A percentile compares a stretch with the other conserved stretches of the same genome.
These are phyloP conservation scores for Diaphora mendica DNA, from an alignment of 2,888 invertebrate species.

Conservation along the genomic window DNA sequence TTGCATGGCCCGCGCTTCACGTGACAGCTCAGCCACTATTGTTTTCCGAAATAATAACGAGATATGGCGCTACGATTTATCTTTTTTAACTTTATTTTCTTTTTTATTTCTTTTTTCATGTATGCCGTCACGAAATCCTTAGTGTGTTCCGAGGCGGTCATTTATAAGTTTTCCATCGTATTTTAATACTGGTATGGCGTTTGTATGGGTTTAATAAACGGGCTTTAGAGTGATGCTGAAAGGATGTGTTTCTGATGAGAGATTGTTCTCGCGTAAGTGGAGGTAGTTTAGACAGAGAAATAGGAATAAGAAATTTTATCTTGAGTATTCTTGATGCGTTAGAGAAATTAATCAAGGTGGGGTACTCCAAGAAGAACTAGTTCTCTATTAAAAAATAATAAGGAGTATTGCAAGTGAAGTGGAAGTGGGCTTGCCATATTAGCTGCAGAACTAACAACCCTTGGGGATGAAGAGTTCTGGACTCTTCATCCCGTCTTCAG, in stretches of 20 bases:
- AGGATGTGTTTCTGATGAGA: conserved; percentile 63
- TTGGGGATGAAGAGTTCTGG: too few relatives aligned
- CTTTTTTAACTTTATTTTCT: conserved; percentile 59
- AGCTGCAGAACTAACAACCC: too few relatives aligned
- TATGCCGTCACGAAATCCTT: conserved; percentile 70
- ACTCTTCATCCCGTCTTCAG: too few relatives aligned
- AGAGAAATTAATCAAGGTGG: too few relatives aligned
- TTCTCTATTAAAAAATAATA: too few relatives aligned
- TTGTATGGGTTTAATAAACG: conserved; percentile 76
- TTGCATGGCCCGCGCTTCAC: conserved; percentile 83
- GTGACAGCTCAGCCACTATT: conserved; percentile 83
- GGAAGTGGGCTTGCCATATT: too few relatives aligned
- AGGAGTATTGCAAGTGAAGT: too few relatives aligned
- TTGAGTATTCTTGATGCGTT: conserved; percentile 2
- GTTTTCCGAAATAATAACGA: conserved; percentile 84
- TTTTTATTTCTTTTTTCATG: conserved; percentile 55
- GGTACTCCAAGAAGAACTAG: too few relatives aligned
- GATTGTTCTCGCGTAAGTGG: conserved; percentile 66
- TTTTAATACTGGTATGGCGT: conserved; percentile 74
- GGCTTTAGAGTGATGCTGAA: conserved; percentile 60
- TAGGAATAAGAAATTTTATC: not conserved
- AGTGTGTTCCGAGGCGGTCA: conserved; percentile 47
- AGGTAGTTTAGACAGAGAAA: conserved; percentile 8
- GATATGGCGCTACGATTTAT: conserved; percentile 78
- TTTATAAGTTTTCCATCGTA: conserved; percentile 60